phyloP scores from a whole-genome alignment of 1,140 invertebrate genomes.

The Ips nitidus region DNA sequence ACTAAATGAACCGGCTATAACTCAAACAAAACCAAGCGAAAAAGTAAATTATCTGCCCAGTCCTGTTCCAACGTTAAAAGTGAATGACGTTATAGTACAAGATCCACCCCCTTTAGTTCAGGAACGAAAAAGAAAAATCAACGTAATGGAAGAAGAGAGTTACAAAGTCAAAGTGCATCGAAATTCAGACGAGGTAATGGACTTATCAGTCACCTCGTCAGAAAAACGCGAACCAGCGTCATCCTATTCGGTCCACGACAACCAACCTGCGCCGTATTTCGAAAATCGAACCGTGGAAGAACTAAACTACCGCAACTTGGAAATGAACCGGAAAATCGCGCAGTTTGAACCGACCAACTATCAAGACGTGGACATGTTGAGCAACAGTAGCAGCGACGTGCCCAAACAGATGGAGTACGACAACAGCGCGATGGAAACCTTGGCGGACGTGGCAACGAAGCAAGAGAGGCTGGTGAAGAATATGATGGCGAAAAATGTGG shows the following conservation, averaged over 20 bases:
- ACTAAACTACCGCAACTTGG: constrained; percentile 10
- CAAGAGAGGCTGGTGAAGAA: constrained; percentile 53
- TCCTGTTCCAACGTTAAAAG: constrained; percentile 39
- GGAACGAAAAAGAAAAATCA: constrained; percentile 43
- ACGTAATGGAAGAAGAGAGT: constrained; percentile 26
- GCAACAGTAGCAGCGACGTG: constrained; percentile 27
- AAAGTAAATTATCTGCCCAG: constrained; percentile 16
- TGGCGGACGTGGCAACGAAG: constrained; percentile 53
- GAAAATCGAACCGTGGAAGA: neutral
- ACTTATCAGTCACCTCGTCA: constrained; percentile 38
- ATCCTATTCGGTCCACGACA: too few relatives aligned
- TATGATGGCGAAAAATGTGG: constrained; percentile 59
- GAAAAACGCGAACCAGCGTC: constrained; percentile 18
- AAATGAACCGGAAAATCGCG: constrained; percentile 10
- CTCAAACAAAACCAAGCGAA: neutral
- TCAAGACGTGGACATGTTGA: constrained; percentile 23
- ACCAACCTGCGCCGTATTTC: neutral
- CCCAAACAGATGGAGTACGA: constrained; percentile 44
- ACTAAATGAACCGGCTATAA: neutral
- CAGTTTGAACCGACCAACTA: constrained; percentile 2
- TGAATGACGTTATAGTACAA: constrained; percentile 38
- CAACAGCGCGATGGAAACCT: constrained; percentile 53
- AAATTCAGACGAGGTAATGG: constrained; percentile 46
- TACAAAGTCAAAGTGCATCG: constrained; percentile 37
- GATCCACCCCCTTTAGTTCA: constrained; percentile 14